A percentile compares a stretch with the other conserved stretches of the same genome.
Evolutionary conservation across 2,888 invertebrate genomes (phyloP).

Genomic region (Dynastes maya): DNA sequence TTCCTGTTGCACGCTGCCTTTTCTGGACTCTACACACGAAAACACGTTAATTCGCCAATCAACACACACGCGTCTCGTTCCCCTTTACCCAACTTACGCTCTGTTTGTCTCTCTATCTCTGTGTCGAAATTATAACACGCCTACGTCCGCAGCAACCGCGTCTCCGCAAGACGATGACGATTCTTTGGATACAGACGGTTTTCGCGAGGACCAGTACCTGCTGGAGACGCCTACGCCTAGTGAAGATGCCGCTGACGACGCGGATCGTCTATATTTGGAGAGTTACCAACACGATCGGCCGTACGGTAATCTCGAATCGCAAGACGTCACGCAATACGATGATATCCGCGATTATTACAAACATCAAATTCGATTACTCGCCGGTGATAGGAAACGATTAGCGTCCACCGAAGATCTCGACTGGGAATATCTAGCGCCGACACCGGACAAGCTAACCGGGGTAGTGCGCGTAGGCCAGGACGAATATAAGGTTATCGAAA

Average conservation of each 20-base stretch:
- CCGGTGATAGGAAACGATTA: conserved; percentile 67
- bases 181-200: conserved; percentile 73
- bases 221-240: conserved; percentile 71
- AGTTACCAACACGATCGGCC: conserved; percentile 57
- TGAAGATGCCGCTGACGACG: conserved; percentile 58
- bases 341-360: conserved; percentile 67
- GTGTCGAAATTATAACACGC: conserved; percentile 8
- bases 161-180: conserved; percentile 74
- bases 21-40: conserved; percentile 54
- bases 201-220: conserved; percentile 71
- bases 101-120: conserved; percentile 20
- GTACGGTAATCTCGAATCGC: conserved; percentile 56
- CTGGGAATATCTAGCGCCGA: conserved; percentile 55
- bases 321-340: conserved; percentile 67
- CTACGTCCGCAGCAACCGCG: conserved; percentile 66
- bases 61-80: conserved; percentile 11
- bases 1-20: conserved; percentile 53
- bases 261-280: conserved; percentile 56
- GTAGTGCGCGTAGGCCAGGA: conserved; percentile 64
- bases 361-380: conserved; percentile 65
- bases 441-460: conserved; percentile 66
- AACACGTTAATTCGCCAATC: conserved; percentile 51
- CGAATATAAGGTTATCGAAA: conserved; percentile 64
- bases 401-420: conserved; percentile 71
- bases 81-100: conserved; percentile 17